Evolutionary conservation across 2,113 vertebrate species (phyloP).

Genomic region (Paramormyrops kingsleyae): DNA sequence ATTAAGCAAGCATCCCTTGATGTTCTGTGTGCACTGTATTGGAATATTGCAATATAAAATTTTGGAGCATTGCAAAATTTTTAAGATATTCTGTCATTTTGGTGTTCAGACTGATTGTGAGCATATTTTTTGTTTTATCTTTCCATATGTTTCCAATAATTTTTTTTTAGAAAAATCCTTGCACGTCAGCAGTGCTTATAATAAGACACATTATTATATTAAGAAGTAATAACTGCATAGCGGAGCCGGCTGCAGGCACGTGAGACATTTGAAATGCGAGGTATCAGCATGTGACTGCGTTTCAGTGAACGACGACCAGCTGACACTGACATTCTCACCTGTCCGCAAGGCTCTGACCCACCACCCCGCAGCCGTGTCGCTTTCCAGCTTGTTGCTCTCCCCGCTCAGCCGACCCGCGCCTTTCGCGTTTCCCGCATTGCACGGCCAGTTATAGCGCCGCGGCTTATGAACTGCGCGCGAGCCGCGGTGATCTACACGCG

Average conservation of each 20-base stretch:
- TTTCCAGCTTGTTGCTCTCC: neutral
- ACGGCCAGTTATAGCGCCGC: neutral
- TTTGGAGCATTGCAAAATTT: neutral
- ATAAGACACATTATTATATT: neutral
- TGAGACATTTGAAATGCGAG: slow-evolving; percentile 49
- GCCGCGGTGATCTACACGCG: neutral
- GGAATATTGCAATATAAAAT: neutral
- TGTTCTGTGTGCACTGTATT: neutral
- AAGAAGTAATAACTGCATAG: slow-evolving; percentile 45
- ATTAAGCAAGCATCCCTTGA: neutral
- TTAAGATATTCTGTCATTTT: neutral
- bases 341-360: slow-evolving; percentile 15
- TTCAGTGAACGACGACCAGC: slow-evolving; percentile 31
- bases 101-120: neutral
- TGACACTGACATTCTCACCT: slow-evolving; percentile 9
- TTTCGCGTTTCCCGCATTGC: neutral
- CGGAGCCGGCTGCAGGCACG: slow-evolving; percentile 33
- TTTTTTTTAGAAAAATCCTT: neutral
- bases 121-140: neutral
- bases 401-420: neutral
- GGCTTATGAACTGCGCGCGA: neutral
- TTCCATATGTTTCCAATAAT: neutral
- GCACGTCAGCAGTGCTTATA: neutral
- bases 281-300: slow-evolving; percentile 48
- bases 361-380: neutral